Percentiles rank a stretch among this genome's conserved stretches.
These are phyloP conservation scores for Toxotes lorentzi DNA, from an alignment of 2,797 vertebrate genomes.

Conservation along the genomic window DNA sequence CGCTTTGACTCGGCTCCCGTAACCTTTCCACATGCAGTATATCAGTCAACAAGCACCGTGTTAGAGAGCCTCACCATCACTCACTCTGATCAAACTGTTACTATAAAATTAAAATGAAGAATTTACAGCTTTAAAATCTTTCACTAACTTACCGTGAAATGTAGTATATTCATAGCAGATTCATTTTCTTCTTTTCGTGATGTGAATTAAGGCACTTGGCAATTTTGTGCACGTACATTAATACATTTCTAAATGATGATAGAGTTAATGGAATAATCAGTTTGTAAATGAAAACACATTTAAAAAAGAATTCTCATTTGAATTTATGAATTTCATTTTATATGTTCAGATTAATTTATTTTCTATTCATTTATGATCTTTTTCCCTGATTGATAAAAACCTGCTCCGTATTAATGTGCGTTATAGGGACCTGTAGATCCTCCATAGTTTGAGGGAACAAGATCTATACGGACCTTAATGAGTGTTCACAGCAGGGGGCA, in stretches of 20 bases:
- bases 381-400: neutral
- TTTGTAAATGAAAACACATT: neutral
- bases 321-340: no score
- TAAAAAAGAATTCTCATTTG: neutral
- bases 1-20: constrained; percentile 35
- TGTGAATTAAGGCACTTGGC: neutral
- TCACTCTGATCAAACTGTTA: constrained; percentile 30
- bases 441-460: constrained; percentile 33
- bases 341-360: no score
- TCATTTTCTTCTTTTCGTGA: neutral
- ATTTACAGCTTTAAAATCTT: neutral
- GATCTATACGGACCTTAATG: constrained; percentile 69
- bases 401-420: neutral
- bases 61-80: neutral
- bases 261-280: neutral
- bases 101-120: constrained; percentile 19
- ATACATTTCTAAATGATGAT: neutral
- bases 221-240: neutral
- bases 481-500: constrained; percentile 65
- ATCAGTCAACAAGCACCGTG: constrained; percentile 35
- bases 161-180: neutral
- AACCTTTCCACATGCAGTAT: constrained; percentile 22
- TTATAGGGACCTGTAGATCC: constrained; percentile 1
- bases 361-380: neutral
- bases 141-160: neutral